Conservation (phyloP, 2,888 invertebrate genomes). For the Buathra laborator region DNA sequence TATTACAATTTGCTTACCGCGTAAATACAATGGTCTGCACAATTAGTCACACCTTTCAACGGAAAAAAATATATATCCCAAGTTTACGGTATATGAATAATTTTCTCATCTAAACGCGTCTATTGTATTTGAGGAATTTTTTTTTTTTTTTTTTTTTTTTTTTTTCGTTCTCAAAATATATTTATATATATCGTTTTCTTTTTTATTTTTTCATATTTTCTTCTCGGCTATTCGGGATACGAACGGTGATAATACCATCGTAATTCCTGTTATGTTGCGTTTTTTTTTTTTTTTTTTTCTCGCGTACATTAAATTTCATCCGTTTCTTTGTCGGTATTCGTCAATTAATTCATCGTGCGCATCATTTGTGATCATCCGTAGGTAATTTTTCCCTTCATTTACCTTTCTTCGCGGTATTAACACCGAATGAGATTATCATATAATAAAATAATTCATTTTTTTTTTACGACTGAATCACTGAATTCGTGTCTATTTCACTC, state of each 20-base stretch:
- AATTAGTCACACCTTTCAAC: slow-evolving; percentile 74
- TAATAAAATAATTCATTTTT: slow-evolving; percentile 58
- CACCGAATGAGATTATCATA: slow-evolving; percentile 61
- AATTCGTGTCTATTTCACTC: slow-evolving; percentile 23
- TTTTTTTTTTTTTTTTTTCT: slow-evolving; percentile 40
- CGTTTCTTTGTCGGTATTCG: slow-evolving; percentile 26
- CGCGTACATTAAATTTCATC: slow-evolving; percentile 8
- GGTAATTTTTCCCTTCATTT: slow-evolving; percentile 21
- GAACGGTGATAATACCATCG: slow-evolving; percentile 46
- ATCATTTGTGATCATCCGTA: slow-evolving; percentile 33
- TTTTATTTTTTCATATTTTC: slow-evolving; percentile 22
- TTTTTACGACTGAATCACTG: background rate
- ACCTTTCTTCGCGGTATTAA: slow-evolving; percentile 42
- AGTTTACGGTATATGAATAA: slow-evolving; percentile 49
- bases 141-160: slow-evolving; percentile 30
- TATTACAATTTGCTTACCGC: slow-evolving; percentile 76
- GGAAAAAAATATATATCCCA: slow-evolving; percentile 73
- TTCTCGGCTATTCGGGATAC: slow-evolving; percentile 33
- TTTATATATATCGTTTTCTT: slow-evolving; percentile 37
- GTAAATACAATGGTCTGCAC: slow-evolving; percentile 76
- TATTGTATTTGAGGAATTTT: slow-evolving; percentile 51
- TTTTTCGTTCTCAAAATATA: slow-evolving; percentile 60
- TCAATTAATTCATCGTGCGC: slow-evolving; percentile 53
- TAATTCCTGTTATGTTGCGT: slow-evolving; percentile 8
- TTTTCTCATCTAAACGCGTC: slow-evolving; percentile 51